These are phyloP conservation scores for Pogonophryne albipinna DNA, from an alignment of 2,797 vertebrate genomes.

Conservation along the genomic window DNA sequence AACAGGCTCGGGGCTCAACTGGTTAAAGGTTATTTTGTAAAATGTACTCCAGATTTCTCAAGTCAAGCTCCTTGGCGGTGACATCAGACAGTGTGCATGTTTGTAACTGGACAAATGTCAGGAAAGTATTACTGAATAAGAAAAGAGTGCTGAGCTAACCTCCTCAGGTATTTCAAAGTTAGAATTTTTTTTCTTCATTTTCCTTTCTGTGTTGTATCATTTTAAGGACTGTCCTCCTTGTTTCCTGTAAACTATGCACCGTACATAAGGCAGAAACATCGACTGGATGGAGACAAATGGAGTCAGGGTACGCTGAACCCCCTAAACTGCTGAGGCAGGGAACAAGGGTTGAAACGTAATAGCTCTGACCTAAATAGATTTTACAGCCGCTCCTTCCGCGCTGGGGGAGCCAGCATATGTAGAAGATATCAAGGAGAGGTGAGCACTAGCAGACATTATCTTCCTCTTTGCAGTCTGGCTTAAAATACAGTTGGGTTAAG, in stretches of 20 bases:
- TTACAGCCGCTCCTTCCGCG: slow-evolving; percentile 69
- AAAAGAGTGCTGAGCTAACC: slow-evolving; percentile 21
- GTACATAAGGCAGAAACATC: slow-evolving; percentile 67
- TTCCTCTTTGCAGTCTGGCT: slow-evolving; percentile 51
- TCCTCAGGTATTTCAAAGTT: slow-evolving; percentile 3
- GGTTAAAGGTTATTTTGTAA: neutral
- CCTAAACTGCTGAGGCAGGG: slow-evolving; percentile 66
- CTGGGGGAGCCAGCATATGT: slow-evolving; percentile 69
- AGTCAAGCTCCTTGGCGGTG: slow-evolving; percentile 13
- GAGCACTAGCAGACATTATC: slow-evolving; percentile 63
- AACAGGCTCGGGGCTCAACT: too few species aligned
- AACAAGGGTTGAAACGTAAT: slow-evolving; percentile 74
- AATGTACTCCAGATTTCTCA: slow-evolving; percentile 5
- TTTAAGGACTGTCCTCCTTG: slow-evolving; percentile 43
- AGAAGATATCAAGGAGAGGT: slow-evolving; percentile 73
- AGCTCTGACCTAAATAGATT: slow-evolving; percentile 82
- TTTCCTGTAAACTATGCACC: slow-evolving; percentile 52
- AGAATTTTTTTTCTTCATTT: neutral
- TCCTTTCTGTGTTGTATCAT: slow-evolving; percentile 52
- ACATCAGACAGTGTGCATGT: slow-evolving; percentile 13
- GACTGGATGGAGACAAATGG: slow-evolving; percentile 62
- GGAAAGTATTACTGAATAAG: slow-evolving; percentile 42
- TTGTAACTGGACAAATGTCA: slow-evolving; percentile 17
- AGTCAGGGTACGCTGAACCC: slow-evolving; percentile 56
- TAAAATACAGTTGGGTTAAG: slow-evolving; percentile 52